phyloP scores from a whole-genome alignment of 1,140 invertebrate genomes.

The Drusus annulatus region DNA sequence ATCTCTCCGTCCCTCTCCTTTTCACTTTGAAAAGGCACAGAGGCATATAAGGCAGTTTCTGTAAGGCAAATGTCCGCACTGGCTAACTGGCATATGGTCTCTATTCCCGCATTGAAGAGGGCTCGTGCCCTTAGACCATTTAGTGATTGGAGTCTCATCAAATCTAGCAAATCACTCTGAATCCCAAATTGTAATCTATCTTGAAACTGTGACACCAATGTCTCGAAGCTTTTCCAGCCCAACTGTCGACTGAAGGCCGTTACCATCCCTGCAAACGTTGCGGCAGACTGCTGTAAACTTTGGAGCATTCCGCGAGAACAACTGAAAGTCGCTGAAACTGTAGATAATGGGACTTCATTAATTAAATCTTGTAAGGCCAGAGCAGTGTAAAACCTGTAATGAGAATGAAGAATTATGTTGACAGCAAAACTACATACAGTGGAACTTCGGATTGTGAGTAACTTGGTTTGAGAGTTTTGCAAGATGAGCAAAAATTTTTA shows the following conservation, averaged over 20 bases:
- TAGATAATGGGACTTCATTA: conserved; percentile 87
- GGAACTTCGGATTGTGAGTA: too few species aligned
- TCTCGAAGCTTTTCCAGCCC: conserved; percentile 93
- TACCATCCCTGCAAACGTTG: conserved; percentile 97
- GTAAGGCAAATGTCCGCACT: conserved; percentile 78
- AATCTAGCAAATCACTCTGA: conserved; percentile 91
- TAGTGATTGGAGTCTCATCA: conserved; percentile 88
- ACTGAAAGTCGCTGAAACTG: conserved; percentile 87
- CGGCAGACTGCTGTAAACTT: conserved; percentile 93
- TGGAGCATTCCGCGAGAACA: conserved; percentile 92
- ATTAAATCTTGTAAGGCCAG: conserved; percentile 94
- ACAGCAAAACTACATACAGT: too few species aligned
- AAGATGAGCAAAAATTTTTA: too few species aligned
- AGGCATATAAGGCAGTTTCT: conserved; percentile 84
- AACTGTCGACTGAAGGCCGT: conserved; percentile 92
- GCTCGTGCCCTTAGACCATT: conserved; percentile 89
- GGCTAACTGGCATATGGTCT: conserved; percentile 84
- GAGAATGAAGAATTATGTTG: conserved; percentile 5
- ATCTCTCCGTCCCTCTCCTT: conserved; percentile 83
- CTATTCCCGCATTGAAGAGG: conserved; percentile 89
- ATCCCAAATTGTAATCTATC: conserved; percentile 95
- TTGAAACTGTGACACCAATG: conserved; percentile 94
- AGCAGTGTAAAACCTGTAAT: conserved; percentile 89
- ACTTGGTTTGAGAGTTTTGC: too few species aligned
- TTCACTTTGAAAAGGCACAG: conserved; percentile 87